A percentile compares a stretch with the other conserved stretches of the same genome.
Evolutionary conservation across 2,888 invertebrate genomes (phyloP).

Genomic region (Ichneumoninae sp.): DNA sequence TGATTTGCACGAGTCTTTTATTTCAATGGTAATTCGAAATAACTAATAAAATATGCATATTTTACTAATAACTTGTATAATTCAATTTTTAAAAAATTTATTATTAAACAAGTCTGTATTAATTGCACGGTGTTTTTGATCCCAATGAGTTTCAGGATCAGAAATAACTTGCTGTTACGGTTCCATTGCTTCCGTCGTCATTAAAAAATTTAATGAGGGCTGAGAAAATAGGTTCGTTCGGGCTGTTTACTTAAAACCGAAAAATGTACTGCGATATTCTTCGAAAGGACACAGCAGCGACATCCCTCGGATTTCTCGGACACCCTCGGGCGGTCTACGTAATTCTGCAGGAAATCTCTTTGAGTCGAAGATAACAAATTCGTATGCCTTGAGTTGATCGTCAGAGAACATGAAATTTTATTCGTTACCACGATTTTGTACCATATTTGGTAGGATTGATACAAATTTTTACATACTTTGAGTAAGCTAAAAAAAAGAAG

Average conservation of each 20-base stretch:
- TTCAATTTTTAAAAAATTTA: too few species aligned
- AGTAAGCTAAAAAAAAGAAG: not conserved
- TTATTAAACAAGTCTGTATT: not conserved
- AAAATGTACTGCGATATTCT: not conserved
- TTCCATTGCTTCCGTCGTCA: not conserved
- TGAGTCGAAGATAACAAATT: not conserved
- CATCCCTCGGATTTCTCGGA: not conserved
- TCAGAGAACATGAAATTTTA: not conserved
- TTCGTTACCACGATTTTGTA: not conserved
- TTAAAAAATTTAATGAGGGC: not conserved
- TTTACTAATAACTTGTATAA: too few species aligned
- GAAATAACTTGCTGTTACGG: not conserved
- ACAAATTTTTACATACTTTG: not conserved
- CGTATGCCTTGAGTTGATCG: not conserved
- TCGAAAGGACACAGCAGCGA: constrained; percentile 7
- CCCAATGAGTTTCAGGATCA: not conserved
- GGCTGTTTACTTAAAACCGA: not conserved
- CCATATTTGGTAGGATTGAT: not conserved
- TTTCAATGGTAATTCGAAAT: not conserved
- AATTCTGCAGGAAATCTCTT: not conserved
- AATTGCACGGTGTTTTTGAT: not conserved
- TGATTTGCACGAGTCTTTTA: not conserved
- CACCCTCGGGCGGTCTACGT: not conserved
- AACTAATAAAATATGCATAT: not conserved
- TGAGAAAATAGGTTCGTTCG: too few species aligned